phyloP scores from a whole-genome alignment of 2,113 vertebrate genomes.

The Lathamus discolor region DNA sequence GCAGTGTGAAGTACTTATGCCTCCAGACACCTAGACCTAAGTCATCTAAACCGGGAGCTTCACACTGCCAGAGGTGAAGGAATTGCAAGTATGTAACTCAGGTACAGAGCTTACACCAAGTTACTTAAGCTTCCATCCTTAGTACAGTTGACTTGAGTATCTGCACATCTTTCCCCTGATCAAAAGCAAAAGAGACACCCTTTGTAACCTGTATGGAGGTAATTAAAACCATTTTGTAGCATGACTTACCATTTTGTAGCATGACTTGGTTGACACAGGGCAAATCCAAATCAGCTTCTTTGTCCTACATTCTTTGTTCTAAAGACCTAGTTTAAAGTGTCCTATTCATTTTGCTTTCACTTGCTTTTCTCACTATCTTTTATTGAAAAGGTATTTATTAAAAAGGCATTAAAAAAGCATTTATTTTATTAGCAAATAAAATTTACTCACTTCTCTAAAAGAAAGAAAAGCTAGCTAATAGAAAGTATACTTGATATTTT shows the following conservation, averaged over 20 bases:
- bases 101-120: neutral
- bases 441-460: neutral
- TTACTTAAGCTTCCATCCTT: neutral
- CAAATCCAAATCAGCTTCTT: neutral
- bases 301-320: neutral
- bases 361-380: neutral
- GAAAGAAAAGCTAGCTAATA: neutral
- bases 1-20: neutral
- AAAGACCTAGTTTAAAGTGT: neutral
- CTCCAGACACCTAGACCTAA: neutral
- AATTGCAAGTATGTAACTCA: neutral
- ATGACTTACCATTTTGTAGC: neutral
- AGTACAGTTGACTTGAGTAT: neutral
- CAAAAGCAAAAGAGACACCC: rapidly evolving
- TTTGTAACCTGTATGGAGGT: neutral
- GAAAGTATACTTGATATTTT: neutral
- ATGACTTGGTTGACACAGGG: neutral
- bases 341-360: neutral
- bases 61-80: no score
- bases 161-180: neutral
- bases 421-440: neutral
- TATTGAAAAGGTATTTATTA: neutral
- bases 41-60: neutral
- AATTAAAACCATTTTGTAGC: neutral
- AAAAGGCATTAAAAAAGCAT: neutral